Evolutionary conservation across 2,888 invertebrate genomes (phyloP).

Genomic region (Bombylius major): DNA sequence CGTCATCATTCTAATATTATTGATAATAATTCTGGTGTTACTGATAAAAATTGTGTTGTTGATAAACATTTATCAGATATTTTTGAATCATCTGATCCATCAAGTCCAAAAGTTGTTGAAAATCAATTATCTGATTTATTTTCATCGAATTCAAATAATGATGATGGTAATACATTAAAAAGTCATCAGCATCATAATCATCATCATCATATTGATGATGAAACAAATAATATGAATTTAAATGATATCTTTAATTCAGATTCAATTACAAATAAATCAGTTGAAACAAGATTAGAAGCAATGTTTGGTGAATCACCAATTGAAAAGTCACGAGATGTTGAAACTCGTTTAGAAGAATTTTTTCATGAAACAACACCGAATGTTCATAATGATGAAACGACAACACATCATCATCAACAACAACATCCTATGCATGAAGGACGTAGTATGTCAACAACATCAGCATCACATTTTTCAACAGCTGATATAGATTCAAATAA

Average conservation of each 20-base stretch:
- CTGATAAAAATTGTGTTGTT: conserved; percentile 12
- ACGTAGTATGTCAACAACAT: background rate
- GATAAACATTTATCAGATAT: conserved; percentile 28
- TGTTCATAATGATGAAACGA: background rate
- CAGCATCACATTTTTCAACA: background rate
- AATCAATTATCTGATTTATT: conserved; percentile 9
- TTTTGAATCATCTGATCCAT: conserved; percentile 31
- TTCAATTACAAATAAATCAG: conserved; percentile 30
- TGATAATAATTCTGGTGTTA: conserved; percentile 12
- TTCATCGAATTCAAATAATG: background rate
- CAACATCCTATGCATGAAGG: background rate
- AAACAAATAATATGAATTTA: conserved; percentile 8
- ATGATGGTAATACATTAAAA: conserved; percentile 7
- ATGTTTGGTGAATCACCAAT: conserved; percentile 37
- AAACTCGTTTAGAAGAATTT: conserved; percentile 32
- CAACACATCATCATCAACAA: background rate
- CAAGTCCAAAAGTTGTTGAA: conserved; percentile 4
- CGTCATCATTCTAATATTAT: conserved; percentile 18
- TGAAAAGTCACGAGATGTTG: conserved; percentile 23
- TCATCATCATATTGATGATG: conserved; percentile 13
- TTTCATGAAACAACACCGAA: conserved; percentile 20
- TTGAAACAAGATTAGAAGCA: conserved; percentile 34
- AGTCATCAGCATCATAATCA: conserved; percentile 18
- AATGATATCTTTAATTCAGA: conserved; percentile 7
- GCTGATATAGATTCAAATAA: conserved; percentile 4